Evolutionary conservation across 2,797 vertebrate genomes (phyloP).

Genomic region (Lepus townsendii): DNA sequence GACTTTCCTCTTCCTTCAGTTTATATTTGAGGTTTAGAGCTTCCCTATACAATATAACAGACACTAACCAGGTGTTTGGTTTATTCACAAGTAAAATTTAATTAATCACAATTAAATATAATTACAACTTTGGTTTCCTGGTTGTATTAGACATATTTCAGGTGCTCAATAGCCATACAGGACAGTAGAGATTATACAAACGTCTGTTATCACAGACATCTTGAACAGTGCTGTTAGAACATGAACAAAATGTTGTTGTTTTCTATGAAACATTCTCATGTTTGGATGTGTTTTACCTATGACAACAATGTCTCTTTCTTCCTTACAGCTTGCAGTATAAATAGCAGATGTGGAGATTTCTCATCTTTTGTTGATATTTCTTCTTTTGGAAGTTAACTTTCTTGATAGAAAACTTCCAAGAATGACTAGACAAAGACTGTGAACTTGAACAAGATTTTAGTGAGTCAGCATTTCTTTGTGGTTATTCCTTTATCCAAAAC

Average conservation of each 20-base stretch:
- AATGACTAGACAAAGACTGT: not conserved
- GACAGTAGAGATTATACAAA: not conserved
- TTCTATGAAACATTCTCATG: not conserved
- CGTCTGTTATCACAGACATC: not conserved
- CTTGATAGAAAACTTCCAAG: not conserved
- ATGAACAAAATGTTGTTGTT: not conserved
- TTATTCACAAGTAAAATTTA: not conserved
- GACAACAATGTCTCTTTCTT: not conserved
- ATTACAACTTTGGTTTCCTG: not conserved
- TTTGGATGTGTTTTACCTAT: not conserved
- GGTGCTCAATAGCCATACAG: not conserved
- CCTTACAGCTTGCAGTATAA: not conserved
- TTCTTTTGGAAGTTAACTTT: not conserved
- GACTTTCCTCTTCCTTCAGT: not conserved
- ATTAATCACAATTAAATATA: constrained; percentile 5
- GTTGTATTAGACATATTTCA: not conserved
- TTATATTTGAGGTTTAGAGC: constrained; percentile 8
- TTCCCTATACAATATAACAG: not conserved
- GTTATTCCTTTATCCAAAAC: not conserved
- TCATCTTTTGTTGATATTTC: not conserved
- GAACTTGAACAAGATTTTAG: not conserved
- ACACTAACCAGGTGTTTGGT: not conserved
- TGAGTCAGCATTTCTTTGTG: not conserved
- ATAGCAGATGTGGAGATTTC: not conserved
- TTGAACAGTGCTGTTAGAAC: not conserved